phyloP scores from a whole-genome alignment of 1,140 invertebrate genomes.

The Trissolcus basalis region DNA sequence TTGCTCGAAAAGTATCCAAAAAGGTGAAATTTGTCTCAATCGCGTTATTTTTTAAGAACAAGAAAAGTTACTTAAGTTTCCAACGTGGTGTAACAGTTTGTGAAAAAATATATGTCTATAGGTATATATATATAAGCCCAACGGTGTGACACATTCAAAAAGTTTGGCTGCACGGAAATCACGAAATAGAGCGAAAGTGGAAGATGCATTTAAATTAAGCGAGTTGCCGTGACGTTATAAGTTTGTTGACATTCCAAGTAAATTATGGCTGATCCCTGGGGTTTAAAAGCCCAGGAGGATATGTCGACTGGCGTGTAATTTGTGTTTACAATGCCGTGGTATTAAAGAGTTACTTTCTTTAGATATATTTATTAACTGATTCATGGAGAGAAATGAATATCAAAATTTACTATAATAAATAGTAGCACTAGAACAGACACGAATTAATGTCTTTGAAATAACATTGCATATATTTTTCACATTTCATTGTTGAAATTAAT shows the following conservation, averaged over 20 bases:
- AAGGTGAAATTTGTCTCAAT: conserved; percentile 9
- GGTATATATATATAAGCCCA: neutral
- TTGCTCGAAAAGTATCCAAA: conserved; percentile 5
- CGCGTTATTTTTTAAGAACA: conserved; percentile 15
- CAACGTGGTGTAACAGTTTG: conserved; percentile 10
- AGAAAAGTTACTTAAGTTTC: conserved; percentile 38
- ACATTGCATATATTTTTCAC: no score
- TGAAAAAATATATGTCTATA: conserved; percentile 37
- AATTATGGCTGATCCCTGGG: conserved; percentile 51
- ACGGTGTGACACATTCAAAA: conserved; percentile 39
- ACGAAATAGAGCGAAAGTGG: conserved; percentile 52
- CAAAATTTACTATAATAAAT: no score
- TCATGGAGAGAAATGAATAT: neutral
- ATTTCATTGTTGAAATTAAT: no score
- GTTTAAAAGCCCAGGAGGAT: conserved; percentile 53
- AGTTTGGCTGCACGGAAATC: conserved; percentile 47
- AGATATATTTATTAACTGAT: conserved; percentile 7
- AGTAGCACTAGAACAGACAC: no score
- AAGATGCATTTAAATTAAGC: conserved; percentile 58
- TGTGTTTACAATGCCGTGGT: conserved; percentile 48
- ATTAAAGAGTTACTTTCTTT: conserved; percentile 47
- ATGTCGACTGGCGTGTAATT: conserved; percentile 55
- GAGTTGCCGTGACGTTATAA: conserved; percentile 52
- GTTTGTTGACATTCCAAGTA: conserved; percentile 58
- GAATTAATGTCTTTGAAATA: no score